Evolutionary conservation across 2,113 vertebrate species (phyloP).

Genomic region (Mungos mungo): DNA sequence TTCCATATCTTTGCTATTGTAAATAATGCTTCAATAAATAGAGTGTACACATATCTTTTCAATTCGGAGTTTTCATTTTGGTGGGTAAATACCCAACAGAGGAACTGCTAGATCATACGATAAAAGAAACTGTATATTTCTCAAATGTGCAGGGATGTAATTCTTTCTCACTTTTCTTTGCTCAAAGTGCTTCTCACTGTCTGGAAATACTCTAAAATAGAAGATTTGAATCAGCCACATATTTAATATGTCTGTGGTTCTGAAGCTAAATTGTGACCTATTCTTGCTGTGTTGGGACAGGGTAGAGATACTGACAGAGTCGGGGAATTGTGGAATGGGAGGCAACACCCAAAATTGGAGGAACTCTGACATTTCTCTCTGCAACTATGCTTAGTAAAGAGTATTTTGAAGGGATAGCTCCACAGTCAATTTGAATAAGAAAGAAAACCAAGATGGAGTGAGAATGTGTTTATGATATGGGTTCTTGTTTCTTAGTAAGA

Average conservation of each 20-base stretch:
- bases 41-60: background rate
- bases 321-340: background rate
- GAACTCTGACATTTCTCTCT: background rate
- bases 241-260: background rate
- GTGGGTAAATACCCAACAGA: background rate
- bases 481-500: background rate
- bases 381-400: background rate
- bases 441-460: background rate
- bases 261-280: background rate
- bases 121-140: background rate
- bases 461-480: background rate
- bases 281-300: background rate
- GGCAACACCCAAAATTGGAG: background rate
- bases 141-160: background rate
- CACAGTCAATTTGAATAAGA: background rate
- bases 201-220: background rate
- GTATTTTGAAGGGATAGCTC: background rate
- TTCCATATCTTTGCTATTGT: background rate
- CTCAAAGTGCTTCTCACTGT: background rate
- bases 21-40: background rate
- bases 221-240: background rate
- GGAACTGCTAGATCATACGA: background rate
- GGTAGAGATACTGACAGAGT: background rate
- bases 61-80: background rate
- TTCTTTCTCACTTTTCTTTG: background rate